phyloP scores from a whole-genome alignment of 2,888 invertebrate species.

The Gordius sp. region DNA sequence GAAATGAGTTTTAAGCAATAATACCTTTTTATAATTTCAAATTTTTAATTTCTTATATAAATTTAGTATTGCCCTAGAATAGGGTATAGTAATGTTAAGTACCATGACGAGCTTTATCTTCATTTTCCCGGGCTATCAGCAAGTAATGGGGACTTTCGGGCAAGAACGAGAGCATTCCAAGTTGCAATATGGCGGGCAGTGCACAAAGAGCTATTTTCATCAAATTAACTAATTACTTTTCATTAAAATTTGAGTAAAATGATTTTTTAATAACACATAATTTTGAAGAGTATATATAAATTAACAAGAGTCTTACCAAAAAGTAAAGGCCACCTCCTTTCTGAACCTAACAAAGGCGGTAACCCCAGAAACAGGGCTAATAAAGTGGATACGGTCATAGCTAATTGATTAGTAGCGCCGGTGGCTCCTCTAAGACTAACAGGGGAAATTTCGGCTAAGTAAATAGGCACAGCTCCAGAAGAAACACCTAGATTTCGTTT shows the following conservation, averaged over 20 bases:
- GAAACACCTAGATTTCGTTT: no score
- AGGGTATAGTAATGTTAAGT: no score
- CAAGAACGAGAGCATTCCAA: background rate
- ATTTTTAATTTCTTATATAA: no score
- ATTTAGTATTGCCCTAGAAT: no score
- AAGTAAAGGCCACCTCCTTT: conserved; percentile 43
- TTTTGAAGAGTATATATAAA: no score
- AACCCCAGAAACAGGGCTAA: conserved; percentile 37
- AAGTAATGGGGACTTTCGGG: background rate
- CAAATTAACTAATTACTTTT: background rate
- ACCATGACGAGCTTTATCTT: background rate
- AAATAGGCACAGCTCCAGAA: background rate
- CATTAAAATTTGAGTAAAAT: background rate
- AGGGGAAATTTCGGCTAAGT: background rate
- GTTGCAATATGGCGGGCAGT: background rate
- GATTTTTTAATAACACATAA: background rate
- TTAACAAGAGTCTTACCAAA: conserved; percentile 32
- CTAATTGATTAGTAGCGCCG: background rate
- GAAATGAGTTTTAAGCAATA: no score
- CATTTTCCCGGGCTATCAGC: background rate
- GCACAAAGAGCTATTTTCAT: background rate
- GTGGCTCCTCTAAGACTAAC: background rate
- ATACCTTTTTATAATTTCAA: background rate
- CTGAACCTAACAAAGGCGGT: conserved; percentile 42
- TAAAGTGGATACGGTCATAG: background rate